A percentile compares a stretch with the other conserved stretches of the same genome.
Conservation (phyloP, 2,888 invertebrate species). For the Xestobium rufovillosum region DNA sequence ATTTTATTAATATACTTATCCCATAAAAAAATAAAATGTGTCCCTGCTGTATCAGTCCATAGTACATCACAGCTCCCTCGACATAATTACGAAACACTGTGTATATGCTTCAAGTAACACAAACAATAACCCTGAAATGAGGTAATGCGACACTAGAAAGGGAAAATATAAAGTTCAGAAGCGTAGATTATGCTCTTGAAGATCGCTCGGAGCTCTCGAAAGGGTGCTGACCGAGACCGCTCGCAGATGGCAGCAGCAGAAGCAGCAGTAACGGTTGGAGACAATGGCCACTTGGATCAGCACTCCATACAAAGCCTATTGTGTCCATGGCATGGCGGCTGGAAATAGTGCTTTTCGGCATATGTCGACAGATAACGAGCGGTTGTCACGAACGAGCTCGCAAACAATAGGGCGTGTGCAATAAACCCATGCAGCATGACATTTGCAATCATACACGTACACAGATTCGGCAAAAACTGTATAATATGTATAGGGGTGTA, state of each 20-base stretch:
- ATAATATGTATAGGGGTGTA: too few species aligned
- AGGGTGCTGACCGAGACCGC: slow-evolving; percentile 25
- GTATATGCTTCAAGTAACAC: slow-evolving; percentile 19
- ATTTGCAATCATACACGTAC: too few species aligned
- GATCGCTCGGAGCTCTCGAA: slow-evolving; percentile 20
- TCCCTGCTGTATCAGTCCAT: too few species aligned
- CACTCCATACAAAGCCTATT: slow-evolving; percentile 23
- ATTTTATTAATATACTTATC: too few species aligned
- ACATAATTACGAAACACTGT: too few species aligned
- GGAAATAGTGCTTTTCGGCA: slow-evolving; percentile 13
- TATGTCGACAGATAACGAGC: slow-evolving; percentile 15
- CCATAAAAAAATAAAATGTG: too few species aligned
- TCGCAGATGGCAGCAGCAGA: slow-evolving; percentile 20
- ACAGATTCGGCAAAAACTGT: too few species aligned
- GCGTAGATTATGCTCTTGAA: slow-evolving; percentile 17
- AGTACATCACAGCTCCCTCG: too few species aligned
- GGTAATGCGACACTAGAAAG: slow-evolving; percentile 17
- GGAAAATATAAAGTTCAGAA: slow-evolving; percentile 15
- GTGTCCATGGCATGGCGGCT: slow-evolving; percentile 13
- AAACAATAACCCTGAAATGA: slow-evolving; percentile 21
- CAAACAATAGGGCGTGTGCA: slow-evolving; percentile 12
- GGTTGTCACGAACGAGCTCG: slow-evolving; percentile 13
- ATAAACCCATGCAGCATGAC: slow-evolving; percentile 9
- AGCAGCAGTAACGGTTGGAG: slow-evolving; percentile 16
- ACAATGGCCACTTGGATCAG: slow-evolving; percentile 25